phyloP scores from a whole-genome alignment of 2,797 vertebrate genomes.

The Furcifer pardalis region DNA sequence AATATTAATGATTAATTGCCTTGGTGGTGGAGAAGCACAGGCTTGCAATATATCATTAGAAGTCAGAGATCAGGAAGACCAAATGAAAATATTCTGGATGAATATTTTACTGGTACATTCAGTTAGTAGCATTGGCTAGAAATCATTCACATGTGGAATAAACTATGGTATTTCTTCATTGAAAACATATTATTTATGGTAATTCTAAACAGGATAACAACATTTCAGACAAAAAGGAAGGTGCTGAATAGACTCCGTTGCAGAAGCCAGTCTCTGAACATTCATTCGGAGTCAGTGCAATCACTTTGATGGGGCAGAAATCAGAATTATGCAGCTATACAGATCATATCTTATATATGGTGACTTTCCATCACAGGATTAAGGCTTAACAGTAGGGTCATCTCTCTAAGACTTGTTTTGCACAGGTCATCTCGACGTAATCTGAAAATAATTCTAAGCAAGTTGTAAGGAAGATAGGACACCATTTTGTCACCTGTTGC shows the following conservation, averaged over 20 bases:
- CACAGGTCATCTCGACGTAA: conserved; percentile 40
- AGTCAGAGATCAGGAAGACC: conserved; percentile 48
- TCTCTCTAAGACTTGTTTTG: conserved; percentile 22
- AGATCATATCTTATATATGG: conserved; percentile 32
- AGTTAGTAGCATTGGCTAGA: conserved; percentile 50
- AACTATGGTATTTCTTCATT: conserved; percentile 49
- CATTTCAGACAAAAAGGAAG: conserved; percentile 41
- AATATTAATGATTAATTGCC: conserved; percentile 62
- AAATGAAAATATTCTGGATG: conserved; percentile 54
- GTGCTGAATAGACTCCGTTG: conserved; percentile 40
- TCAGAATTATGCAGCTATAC: conserved; percentile 45
- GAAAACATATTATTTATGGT: conserved; percentile 55
- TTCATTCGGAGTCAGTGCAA: conserved; percentile 55
- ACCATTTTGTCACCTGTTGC: not conserved
- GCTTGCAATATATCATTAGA: conserved; percentile 62
- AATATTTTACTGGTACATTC: conserved; percentile 44
- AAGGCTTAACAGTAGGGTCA: conserved; percentile 23
- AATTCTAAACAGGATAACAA: conserved; percentile 51
- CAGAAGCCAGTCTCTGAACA: conserved; percentile 52
- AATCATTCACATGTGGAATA: conserved; percentile 56
- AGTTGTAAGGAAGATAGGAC: conserved; percentile 2
- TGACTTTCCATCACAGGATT: conserved; percentile 31
- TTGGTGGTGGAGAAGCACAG: conserved; percentile 49
- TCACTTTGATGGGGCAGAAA: conserved; percentile 39
- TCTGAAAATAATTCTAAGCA: conserved; percentile 35